Base-by-base conservation (phyloP, 2,888 invertebrate species). In the Drosophila acutilabella region DNA sequence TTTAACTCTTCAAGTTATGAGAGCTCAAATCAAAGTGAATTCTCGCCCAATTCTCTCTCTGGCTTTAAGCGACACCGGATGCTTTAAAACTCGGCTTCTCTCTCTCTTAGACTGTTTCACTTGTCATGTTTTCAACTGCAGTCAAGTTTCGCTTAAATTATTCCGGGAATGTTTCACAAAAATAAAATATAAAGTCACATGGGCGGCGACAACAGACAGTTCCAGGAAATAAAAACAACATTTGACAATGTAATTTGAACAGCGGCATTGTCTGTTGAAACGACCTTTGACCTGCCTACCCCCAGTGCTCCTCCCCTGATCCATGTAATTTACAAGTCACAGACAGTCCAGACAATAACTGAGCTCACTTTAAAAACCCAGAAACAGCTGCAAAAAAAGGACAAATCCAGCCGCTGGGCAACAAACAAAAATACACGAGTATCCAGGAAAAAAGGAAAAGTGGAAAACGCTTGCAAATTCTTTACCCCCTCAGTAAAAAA, bases 231-330 rank as follows among this genome's bases (percentile, higher is more conserved):
- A 53, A 16, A 36, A 47, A 18, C 13, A 50, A 26, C 6, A 57
- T 71, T 78, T 78, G 80, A 82, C 89, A 88, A 75, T 75, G 64
- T 89, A 77, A 89, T 88, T 85, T 88, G 59, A 74, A 81, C 68
- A 53, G 74, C 45, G 41, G 13, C 60, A 13, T 8, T 18, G 30
- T 36, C 36, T 36, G 33, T 10, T n/a, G 42, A 4, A 10, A 41
- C 20, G 16, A 53, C 45, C 70, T 45, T 70, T 64, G 67, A 68
- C 77, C 53, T 11, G 30, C 30, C 26, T 10, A 4, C 79, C 72
- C 5, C 40, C 14, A 7, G 40, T 26, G 30, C 14, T n/a, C 47
- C 16, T 48, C 26, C 30, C 6, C 16, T 48, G 48, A 30, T 48
- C 30, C 50, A 20, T 33, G 18, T 36, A 50, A 50, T 50, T 50